These are phyloP conservation scores for Phyllotreta cruciferae DNA, from an alignment of 2,888 invertebrate species.

Conservation along the genomic window DNA sequence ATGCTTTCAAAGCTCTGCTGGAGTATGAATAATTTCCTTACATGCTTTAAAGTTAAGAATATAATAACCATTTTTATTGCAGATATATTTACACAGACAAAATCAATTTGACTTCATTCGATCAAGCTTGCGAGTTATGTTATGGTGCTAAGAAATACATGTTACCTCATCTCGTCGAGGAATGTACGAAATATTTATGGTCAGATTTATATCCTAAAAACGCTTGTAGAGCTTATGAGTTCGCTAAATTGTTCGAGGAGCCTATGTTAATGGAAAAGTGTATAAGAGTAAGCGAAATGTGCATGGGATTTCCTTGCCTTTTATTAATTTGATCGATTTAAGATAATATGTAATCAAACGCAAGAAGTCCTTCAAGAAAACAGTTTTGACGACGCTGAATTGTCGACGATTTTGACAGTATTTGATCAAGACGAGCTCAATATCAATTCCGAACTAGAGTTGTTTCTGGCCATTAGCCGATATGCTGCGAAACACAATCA, in stretches of 20 bases:
- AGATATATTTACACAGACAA: conserved; percentile 85
- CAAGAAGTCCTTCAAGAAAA: conserved; percentile 76
- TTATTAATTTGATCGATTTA: conserved; percentile 44
- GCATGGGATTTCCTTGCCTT: neutral
- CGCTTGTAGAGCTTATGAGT: conserved; percentile 85
- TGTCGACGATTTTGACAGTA: conserved; percentile 76
- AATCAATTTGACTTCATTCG: conserved; percentile 81
- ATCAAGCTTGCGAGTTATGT: conserved; percentile 85
- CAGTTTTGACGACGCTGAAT: conserved; percentile 80
- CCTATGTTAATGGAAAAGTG: conserved; percentile 82
- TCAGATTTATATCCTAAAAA: conserved; percentile 79
- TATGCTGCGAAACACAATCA: conserved; percentile 68
- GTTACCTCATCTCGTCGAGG: conserved; percentile 81
- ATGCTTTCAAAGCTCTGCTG: conserved; percentile 81
- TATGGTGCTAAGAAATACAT: conserved; percentile 90
- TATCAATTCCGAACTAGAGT: conserved; percentile 76
- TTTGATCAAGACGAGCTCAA: conserved; percentile 77
- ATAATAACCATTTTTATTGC: conserved; percentile 41
- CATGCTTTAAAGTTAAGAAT: neutral
- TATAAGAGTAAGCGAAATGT: conserved; percentile 66
- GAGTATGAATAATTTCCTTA: conserved; percentile 63
- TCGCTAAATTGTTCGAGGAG: conserved; percentile 85
- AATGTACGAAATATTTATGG: conserved; percentile 86
- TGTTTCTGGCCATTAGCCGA: conserved; percentile 77
- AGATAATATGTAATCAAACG: conserved; percentile 81